Base-by-base conservation (phyloP, 2,888 invertebrate genomes). In the Podabrus alpinus region DNA sequence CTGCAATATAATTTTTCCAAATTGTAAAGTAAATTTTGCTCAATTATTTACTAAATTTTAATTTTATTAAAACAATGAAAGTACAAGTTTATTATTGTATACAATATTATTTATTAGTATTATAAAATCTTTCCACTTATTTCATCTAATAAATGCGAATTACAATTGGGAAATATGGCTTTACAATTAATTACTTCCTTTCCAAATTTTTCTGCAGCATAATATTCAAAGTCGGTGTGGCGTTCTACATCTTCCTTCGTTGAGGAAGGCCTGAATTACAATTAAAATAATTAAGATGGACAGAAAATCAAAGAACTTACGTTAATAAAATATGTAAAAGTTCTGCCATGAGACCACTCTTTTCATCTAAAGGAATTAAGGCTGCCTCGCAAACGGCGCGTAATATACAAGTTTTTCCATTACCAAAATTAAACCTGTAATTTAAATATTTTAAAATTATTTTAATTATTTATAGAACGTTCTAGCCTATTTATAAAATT, bases 371-470 rank as follows among this genome's bases (percentile, higher is more conserved):
- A 68, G 93, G 93, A 76, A 90, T 88, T 79, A 91, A 90, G 0
- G 94, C 92, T 24, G 92, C 91, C 85, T 95, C 94, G 84, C 95
- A 95, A 84, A 95, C 93, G 79, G 92, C 91, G 81, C 93, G 90
- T 78, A 95, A 87, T 80, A 95, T 85, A 86, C 95, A 95, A 59
- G 91, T 90, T 79, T 92, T 90, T 7, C 93, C 94, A 74, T 85
- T 84, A 71, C 90, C 88, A 80, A 92, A 89, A 13, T 92, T 91
- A 81, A 91, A 90, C 82, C 92, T 93, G 85, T 77, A 86, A 87
- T 80, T 82, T 81, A 84, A 84, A 78, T 45, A 64, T 59, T 59
- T 19, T 66, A n/a, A 16, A 66, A 71, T 10, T 66, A 59, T 45
- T 11, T n/a, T 62, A 29, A 17, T 60, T 59, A 45, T 74, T 76